Base-by-base conservation (phyloP, 2,888 invertebrate genomes). In the Seladonia tumulorum region DNA sequence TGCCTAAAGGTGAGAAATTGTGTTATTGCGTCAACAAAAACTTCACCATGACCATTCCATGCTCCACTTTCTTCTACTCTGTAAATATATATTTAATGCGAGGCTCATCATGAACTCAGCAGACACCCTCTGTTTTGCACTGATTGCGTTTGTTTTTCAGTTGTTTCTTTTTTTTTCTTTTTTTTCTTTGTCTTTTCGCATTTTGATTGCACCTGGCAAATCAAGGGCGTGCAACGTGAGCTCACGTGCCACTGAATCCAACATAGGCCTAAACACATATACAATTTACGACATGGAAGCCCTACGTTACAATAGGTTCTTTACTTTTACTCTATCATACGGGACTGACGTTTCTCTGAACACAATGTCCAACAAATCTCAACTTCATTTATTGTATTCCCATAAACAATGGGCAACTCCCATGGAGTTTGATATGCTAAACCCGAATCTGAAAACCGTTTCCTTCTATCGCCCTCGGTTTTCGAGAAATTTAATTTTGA, bases 41-140 rank as follows among this genome's bases (percentile, higher is more conserved):
- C 68, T 85, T 79, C 85, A 83, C 79, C 84, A 85, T 88, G 83
- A 87, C 82, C 89, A 91, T 87, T 86, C 85, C 92, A 92, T 92
- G 92, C 92, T 86, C 78, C 84, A 81, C 76, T 80, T 66, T 63
- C 47, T 72, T 83, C 88, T 88, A 90, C 85, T 76, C 82, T 85
- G 79, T 77, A 83, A 82, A 81, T 79, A 68, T 39, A 68, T 68
- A 81, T 83, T 83, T 83, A 74, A 83, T 83, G 79, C 45, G 72
- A 82, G 83, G 81, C 83, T 70, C 85, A 83, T 88, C 79, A 70
- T 85, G 86, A 90, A 91, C 77, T 90, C 91, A 88, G 84, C 78
- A 78, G 83, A 77, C 79, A 70, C 72, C 83, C 78, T 63, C 53
- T 63, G 79, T 79, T 79, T 72, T 80, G 76, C 76, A 72, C 80